Conservation (phyloP, 2,113 vertebrate species). For the Melanotaenia duboulayi region DNA sequence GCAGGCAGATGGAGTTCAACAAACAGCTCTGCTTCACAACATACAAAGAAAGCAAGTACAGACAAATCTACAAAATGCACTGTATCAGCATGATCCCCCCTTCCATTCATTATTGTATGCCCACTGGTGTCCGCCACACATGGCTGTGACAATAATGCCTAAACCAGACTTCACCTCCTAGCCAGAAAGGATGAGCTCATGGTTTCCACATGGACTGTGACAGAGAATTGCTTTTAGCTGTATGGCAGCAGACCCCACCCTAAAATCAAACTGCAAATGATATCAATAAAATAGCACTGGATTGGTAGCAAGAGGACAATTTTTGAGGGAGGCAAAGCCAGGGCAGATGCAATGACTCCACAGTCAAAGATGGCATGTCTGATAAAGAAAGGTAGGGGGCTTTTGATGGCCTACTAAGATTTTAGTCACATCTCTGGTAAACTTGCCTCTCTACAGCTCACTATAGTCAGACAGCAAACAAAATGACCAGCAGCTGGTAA, state of each 20-base stretch:
- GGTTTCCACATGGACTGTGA: constrained; percentile 71
- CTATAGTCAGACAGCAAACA: constrained; percentile 29
- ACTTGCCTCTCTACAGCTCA: constrained; percentile 22
- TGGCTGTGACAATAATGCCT: constrained; percentile 70
- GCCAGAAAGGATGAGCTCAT: constrained; percentile 78
- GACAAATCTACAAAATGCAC: constrained; percentile 5
- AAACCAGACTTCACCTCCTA: constrained; percentile 76
- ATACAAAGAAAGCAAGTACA: constrained; percentile 28
- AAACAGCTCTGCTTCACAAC: constrained; percentile 37
- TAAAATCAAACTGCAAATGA: constrained; percentile 67
- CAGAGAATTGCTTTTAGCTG: constrained; percentile 57
- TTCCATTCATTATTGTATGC: constrained; percentile 9
- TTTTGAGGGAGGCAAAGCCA: constrained; percentile 20
- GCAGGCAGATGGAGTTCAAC: constrained; percentile 65
- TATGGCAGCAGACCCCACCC: constrained; percentile 83
- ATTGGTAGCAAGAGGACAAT: constrained; percentile 9
- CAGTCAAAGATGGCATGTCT: constrained; percentile 46
- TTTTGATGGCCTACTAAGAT: constrained; percentile 57
- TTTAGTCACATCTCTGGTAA: constrained; percentile 40
- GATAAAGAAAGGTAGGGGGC: constrained; percentile 57
- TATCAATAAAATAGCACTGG: constrained; percentile 41
- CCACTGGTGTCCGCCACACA: constrained; percentile 20
- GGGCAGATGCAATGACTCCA: constrained; percentile 23
- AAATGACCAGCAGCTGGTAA: constrained; percentile 45
- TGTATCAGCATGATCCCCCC: constrained; percentile 7